Conservation (phyloP, 2,888 invertebrate genomes). For the Steromphala cineraria region DNA sequence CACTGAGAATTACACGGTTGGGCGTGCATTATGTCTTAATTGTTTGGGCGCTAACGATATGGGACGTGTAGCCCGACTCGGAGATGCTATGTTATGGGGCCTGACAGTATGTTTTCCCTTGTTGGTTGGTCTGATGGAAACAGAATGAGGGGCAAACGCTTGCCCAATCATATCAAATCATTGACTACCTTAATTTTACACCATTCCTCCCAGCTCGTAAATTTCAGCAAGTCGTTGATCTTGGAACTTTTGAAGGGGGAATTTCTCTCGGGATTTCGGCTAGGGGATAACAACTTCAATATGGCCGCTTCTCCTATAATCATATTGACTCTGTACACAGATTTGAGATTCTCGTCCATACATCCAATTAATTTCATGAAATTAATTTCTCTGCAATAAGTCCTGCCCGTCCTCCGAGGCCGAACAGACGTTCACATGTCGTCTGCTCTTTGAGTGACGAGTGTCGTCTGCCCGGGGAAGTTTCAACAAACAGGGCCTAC, state of each 20-base stretch:
- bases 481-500: background rate
- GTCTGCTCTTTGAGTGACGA: background rate
- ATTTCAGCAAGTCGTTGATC: constrained; percentile 19
- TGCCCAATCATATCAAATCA: constrained; percentile 19
- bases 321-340: background rate
- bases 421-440: background rate
- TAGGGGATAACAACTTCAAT: background rate
- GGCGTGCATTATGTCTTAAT: constrained; percentile 12
- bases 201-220: constrained; percentile 3
- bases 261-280: background rate
- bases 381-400: constrained; percentile 23
- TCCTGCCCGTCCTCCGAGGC: background rate
- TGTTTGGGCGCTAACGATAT: background rate
- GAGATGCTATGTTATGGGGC: background rate
- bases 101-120: background rate
- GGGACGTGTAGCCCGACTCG: background rate
- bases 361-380: constrained; percentile 28
- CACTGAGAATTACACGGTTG: background rate
- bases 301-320: constrained; percentile 11
- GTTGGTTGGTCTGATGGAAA: background rate
- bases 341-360: constrained; percentile 4
- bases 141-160: background rate
- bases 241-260: background rate
- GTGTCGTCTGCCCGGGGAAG: background rate
- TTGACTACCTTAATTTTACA: constrained; percentile 8